Conservation (phyloP, 2,888 invertebrate genomes). For the Danaus chrysippus region DNA sequence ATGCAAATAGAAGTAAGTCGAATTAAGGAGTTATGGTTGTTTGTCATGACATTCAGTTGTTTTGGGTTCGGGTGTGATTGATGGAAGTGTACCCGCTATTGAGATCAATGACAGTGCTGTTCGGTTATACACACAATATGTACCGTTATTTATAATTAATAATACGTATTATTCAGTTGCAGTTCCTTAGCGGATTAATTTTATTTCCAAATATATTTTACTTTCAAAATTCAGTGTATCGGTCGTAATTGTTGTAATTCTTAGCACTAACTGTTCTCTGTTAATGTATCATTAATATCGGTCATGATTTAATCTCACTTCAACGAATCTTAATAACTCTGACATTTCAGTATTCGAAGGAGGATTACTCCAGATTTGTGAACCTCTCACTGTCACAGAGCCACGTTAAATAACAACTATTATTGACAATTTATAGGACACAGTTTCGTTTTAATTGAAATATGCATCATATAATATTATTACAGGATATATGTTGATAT, state of each 20-base stretch:
- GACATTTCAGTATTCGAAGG: constrained; percentile 47
- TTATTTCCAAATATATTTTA: not conserved
- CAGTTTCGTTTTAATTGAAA: not conserved
- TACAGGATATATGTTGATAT: no score
- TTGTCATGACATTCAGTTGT: constrained; percentile 43
- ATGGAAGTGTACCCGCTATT: constrained; percentile 18
- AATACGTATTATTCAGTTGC: no score
- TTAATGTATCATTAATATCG: not conserved
- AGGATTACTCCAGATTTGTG: constrained; percentile 22
- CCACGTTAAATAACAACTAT: constrained; percentile 12
- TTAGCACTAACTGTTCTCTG: no score
- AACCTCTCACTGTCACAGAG: constrained; percentile 19
- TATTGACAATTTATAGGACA: constrained; percentile 7
- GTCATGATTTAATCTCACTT: constrained; percentile 18
- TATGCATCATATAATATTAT: no score
- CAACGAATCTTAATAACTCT: constrained; percentile 55
- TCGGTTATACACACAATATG: not conserved
- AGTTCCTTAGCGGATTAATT: not conserved
- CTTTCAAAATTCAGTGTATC: no score
- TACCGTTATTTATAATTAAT: not conserved
- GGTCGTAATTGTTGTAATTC: no score
- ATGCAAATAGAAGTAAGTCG: constrained; percentile 42
- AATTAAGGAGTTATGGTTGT: constrained; percentile 35
- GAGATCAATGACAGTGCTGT: constrained; percentile 16
- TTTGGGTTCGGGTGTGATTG: constrained; percentile 21